Evolutionary conservation across 2,113 vertebrate genomes (phyloP), one percentile per base, ranked within the genome.

Genomic region (Phaethornis superciliosus): DNA sequence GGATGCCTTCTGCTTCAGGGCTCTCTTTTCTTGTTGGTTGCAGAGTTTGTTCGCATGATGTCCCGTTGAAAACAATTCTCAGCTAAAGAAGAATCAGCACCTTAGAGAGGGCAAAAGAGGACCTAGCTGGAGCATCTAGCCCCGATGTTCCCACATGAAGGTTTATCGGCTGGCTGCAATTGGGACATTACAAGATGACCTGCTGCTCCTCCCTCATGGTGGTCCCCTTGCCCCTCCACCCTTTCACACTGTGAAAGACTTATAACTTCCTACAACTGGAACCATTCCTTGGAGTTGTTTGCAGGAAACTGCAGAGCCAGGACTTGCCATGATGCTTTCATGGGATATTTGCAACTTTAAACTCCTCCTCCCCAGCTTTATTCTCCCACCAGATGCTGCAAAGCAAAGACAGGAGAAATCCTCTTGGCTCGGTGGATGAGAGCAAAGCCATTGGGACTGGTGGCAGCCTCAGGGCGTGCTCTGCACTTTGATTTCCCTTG

Each of bases 21-120:
- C 18, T 59, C 16, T 91, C 81, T 92, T 93, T 64, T 63, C 79
- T 90, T 63, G 28, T 94, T 86, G 85, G 26, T 85, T 93, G 24
- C 98, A 99, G 99, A 99, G 94, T 99, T 99, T 96, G 99, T 99
- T 87, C 98, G 99, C 94, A 99, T 99, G 99, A 99, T 99, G 99
- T 99, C 99, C 85, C 99, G 99, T 94, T 99, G 98, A 99, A 96
- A 84, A 90, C 33, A 49, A 60, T 64, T 81, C 94, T 92, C 84
- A 81, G 65, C 91, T 93, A 75, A 15, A 71, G 26, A 92, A 92
- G 93, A 95, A 94, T 93, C 97, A 94, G 96, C 94, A 96, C 94
- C 95, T 89, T 93, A 76, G 92, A 88, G 68, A 87, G 95, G 94
- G 96, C 82, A 95, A 94, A 96, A 96, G 96, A 97, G 96, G 95